Evolutionary conservation across 2,797 vertebrate genomes (phyloP), one percentile per base, ranked within the genome.

Genomic region (Galagoides demidoff): DNA sequence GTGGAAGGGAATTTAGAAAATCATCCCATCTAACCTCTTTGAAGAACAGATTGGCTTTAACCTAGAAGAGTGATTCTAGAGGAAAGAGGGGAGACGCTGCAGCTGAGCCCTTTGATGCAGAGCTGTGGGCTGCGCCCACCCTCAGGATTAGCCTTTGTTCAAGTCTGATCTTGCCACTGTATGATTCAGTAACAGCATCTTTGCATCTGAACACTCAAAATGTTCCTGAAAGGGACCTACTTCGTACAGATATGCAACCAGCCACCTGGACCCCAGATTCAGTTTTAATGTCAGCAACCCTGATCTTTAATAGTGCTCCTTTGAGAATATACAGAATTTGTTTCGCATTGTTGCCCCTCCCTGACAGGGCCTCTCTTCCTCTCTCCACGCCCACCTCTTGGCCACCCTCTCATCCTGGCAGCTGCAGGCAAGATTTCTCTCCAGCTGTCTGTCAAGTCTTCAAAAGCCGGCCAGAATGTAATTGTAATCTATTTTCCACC

Each of bases 371-470:
- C 59, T 94, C 74, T 93, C 85, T 94, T 91, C 84, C 71, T 89
- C 74, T 79, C 59, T 89, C 45, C 92, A 84, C 39, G 3, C 92
- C 87, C 43, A 59, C 92, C 59, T 83, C 73, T 89, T 91, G 97
- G 92, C 96, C 34, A 74, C 91, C 73, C 74, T 94, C 85, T 86
- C 66, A 86, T 96, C 74, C 79, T 16, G 29, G 77, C 88, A 97
- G 92, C 77, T 97, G 92, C 91, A 85, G 88, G 52, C 85, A 92
- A 95, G 81, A 94, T 96, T 98, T 88, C 79, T 93, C 49, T 98
- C 96, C 97, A 98, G 95, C 94, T 98, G 85, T 95, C 97, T 86
- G 89, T 98, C 97, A 97, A 85, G 90, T 94, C 84, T 95, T 97
- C 95, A 97, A 87, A 98, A 97, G 89, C 20, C 89, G 96, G 94